Base-by-base conservation (phyloP, 2,888 invertebrate species). In the Dasypogon diadema region DNA sequence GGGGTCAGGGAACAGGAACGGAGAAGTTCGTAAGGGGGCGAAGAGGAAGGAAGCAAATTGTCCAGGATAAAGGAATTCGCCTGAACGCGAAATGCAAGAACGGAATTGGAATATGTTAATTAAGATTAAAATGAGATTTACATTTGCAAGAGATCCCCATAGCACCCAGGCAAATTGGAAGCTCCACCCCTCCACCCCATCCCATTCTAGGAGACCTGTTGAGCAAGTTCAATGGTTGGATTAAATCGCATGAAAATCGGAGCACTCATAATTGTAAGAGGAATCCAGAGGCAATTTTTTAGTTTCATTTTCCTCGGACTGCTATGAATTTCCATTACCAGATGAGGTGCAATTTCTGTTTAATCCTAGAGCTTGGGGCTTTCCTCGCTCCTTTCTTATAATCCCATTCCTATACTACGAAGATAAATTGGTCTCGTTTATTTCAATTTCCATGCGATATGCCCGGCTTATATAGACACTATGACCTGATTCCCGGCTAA, bases 371-470 rank as follows among this genome's bases (percentile, higher is more conserved):
- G 26, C 34, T 10, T 16, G 4, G 26, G 51, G n/a, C 18, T 16
- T 56, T n/a, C 21, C 8, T 54, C 54, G 16, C 26, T 68, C 48
- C 8, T 48, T 46, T 46, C 34, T 48, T 68, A 48, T 70, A 54
- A 54, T 70, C 70, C 54, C 34, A 21, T 54, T 56, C 1, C 30
- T n/a, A 56, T 16, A 2, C n/a, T 24, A 26, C 54, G 54, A 70
- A 54, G 70, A 54, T 70, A 70, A 70, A 70, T 70, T 70, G 70
- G 30, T 30, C 70, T 70, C 70, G 54, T 70, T 70, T 54, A 70
- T 70, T 70, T 70, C 70, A 70, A 70, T 70, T 70, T 70, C 37
- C 70, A 14, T 54, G 14, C 16, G 30, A 48, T 48, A 48, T 48
- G n/a, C 48, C 14, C 4, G n/a, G 1, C 48, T 48, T n/a, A 48